phyloP scores from a whole-genome alignment of 2,113 vertebrate genomes.

The Abramis brama region DNA sequence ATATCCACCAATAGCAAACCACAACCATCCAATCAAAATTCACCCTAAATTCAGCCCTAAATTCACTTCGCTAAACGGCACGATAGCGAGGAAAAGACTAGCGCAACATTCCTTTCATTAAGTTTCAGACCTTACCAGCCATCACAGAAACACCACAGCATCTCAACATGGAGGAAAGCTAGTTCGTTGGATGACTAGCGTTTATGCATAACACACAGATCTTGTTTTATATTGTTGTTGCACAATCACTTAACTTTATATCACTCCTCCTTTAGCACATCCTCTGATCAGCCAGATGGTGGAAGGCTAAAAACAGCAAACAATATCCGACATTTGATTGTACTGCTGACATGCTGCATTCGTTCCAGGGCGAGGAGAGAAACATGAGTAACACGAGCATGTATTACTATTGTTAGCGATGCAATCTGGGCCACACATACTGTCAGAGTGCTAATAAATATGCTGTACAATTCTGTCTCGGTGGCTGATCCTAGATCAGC shows the following conservation, averaged over 20 bases:
- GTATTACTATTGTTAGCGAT: constrained; percentile 68
- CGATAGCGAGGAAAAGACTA: too few relatives aligned
- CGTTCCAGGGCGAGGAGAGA: constrained; percentile 35
- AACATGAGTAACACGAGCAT: constrained; percentile 52
- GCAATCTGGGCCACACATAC: constrained; percentile 61
- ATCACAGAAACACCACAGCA: neutral
- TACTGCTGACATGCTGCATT: constrained; percentile 57
- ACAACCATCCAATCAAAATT: too few relatives aligned
- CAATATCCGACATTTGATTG: constrained; percentile 36
- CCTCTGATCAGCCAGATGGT: constrained; percentile 38
- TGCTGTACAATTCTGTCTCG: constrained; percentile 57
- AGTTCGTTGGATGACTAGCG: neutral
- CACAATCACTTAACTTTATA: constrained; percentile 1
- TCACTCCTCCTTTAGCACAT: neutral
- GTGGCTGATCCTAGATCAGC: constrained; percentile 10
- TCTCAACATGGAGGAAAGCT: neutral
- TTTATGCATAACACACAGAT: neutral
- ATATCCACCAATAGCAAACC: too few relatives aligned
- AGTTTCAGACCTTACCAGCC: neutral
- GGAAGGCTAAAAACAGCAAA: constrained; percentile 10
- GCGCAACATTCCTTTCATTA: too few relatives aligned
- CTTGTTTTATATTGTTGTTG: neutral
- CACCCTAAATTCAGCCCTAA: too few relatives aligned
- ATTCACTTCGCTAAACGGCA: too few relatives aligned
- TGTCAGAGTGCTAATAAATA: constrained; percentile 67